Evolutionary conservation across 1,140 invertebrate genomes (phyloP), one percentile per base, ranked within the genome.

Genomic region (Ceratina japonica): DNA sequence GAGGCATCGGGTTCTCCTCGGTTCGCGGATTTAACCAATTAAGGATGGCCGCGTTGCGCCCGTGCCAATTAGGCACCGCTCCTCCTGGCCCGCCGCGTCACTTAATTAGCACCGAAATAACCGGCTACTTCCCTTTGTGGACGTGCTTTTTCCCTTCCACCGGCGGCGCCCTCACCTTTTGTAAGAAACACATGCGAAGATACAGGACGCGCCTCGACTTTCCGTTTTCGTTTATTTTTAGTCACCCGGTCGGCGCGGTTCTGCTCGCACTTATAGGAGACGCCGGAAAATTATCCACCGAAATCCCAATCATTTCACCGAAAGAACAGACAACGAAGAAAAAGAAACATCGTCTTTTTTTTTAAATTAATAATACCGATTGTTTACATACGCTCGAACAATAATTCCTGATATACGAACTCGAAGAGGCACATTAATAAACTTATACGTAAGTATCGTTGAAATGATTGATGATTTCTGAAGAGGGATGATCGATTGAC

Each of bases 81-180:
- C 66, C 51, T 80, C 66, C n/a, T 31, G 27, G 13, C 37, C 37
- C 37, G 64, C 27, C 65, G 63, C 37, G 74, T 51, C 83, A 65
- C 82, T 89, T 88, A 90, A 90, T 90, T 90, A 90, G 81, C 71
- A 87, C 82, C 65, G 77, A 89, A 89, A 89, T 90, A 90, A 86
- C 79, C 70, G 73, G 49, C 80, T 68, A 70, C 75, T 64, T 78
- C 80, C 64, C 58, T 85, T 52, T 59, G 37, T 44, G 27, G 16
- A 37, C 27, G 22, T 58, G 62, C 22, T n/a, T n/a, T 24, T 72
- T 72, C 56, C 13, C 27, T 76, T 64, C 56, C 15, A 13, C n/a
- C 37, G 27, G 22, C 22, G 37, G 10, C 31, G 64, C 54, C 58
- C 63, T 72, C 51, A 78, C 75, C 56, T 71, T 65, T 61, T 12